A percentile compares a stretch with the other conserved stretches of the same genome.
These are phyloP conservation scores for Isotomurus palustris DNA, from an alignment of 2,888 invertebrate genomes.

Conservation along the genomic window DNA sequence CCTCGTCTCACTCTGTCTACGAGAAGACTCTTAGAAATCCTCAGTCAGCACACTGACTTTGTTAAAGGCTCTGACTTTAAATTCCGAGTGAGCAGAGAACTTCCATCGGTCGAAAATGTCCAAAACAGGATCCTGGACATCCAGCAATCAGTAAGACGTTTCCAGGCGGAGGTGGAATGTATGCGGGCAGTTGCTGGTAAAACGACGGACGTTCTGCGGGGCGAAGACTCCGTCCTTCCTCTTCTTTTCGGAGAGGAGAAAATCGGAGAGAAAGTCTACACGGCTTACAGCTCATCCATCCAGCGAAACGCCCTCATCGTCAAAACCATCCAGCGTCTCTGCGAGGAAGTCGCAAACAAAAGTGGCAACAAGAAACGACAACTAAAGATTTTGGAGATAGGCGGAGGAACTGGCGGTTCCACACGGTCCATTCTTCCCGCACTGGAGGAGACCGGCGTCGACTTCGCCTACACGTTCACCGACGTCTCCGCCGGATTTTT, in stretches of 20 bases:
- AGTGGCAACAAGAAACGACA: neutral
- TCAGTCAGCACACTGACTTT: no score
- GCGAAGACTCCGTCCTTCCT: neutral
- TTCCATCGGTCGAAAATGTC: no score
- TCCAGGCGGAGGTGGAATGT: neutral
- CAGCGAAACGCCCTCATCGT: neutral
- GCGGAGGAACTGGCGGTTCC: constrained; percentile 22
- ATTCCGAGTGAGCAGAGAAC: no score
- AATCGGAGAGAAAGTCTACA: neutral
- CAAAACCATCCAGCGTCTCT: no score
- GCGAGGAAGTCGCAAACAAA: no score
- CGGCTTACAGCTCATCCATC: constrained; percentile 2
- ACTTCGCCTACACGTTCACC: constrained; percentile 16
- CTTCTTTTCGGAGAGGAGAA: constrained; percentile 17
- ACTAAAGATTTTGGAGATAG: constrained; percentile 26
- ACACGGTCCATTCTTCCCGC: constrained; percentile 2
- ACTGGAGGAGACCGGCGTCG: neutral
- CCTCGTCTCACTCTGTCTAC: no score
- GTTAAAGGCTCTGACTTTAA: no score
- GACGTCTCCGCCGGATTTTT: constrained; percentile 19
- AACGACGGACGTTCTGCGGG: neutral
- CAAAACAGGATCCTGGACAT: no score
- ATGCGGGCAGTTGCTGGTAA: neutral
- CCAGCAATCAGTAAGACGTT: no score
- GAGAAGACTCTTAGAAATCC: no score